Percentiles rank a stretch among this genome's conserved stretches.
Conservation (phyloP, 2,888 invertebrate genomes). For the Serripes groenlandicus region DNA sequence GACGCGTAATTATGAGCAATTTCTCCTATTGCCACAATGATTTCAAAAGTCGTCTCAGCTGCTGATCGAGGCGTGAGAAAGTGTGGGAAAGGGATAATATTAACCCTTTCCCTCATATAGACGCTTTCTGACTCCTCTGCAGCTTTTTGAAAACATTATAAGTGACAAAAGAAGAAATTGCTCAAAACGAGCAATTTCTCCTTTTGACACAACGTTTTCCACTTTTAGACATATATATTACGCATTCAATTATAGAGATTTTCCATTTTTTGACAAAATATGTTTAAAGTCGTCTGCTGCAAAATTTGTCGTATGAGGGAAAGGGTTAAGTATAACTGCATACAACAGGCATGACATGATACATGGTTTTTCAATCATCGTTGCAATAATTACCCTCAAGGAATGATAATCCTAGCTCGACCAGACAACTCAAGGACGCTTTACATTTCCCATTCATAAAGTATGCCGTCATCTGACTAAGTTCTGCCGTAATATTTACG, state of each 20-base stretch:
- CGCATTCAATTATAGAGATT: too few species aligned
- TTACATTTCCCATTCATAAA: background rate
- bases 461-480: background rate
- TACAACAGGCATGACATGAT: background rate
- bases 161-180: background rate
- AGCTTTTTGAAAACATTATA: too few species aligned
- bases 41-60: too few species aligned
- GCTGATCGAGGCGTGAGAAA: too few species aligned
- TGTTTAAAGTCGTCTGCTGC: too few species aligned
- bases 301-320: background rate
- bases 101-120: too few species aligned
- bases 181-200: background rate
- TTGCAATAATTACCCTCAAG: background rate
- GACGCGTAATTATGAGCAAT: background rate
- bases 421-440: background rate
- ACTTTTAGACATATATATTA: too few species aligned
- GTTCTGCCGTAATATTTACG: slow-evolving; percentile 8
- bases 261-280: too few species aligned
- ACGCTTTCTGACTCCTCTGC: too few species aligned
- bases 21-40: background rate
- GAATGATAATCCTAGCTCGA: background rate
- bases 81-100: too few species aligned
- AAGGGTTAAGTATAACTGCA: background rate
- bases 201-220: background rate
- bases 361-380: background rate